Base-by-base conservation (phyloP, 1,140 invertebrate species). In the Amphibalanus amphitrite region DNA sequence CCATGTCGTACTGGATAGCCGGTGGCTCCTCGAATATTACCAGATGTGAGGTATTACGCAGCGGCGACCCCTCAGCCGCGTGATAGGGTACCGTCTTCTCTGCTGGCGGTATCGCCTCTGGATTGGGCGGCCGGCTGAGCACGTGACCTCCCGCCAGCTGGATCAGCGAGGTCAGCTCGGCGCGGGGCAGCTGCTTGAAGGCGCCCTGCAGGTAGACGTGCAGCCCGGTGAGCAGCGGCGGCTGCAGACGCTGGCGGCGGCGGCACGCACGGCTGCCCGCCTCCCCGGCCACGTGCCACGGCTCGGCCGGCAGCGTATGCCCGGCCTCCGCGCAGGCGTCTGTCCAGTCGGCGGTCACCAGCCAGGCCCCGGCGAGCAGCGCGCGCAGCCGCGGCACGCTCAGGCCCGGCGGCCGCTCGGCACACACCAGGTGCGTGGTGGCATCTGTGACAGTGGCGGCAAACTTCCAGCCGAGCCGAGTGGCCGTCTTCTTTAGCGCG, bases 151-250 rank as follows among this genome's bases (percentile, higher is more conserved):
- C 87, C 0, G 87, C 89, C 72, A 80, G 79, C 0, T 77, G 80
- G 15, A 90, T 83, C 28, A 91, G 80, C 28, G 81, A 82, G 0
- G 78, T 78, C 20, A 91, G 78, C 69, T 84, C 80, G 0, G 81
- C 83, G 13, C 88, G 78, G 15, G 82, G 77, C 15, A 87, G 81
- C 8, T 82, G 79, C 67, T 83, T 81, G 77, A 85, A 86, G 1
- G 75, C 79, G 17, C 82, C 84, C 70, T 85, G 83, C 70, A 91
- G 84, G 77, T 86, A 89, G 76, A 92, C 89, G 74, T 85, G 82
- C 69, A 88, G 88, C 0, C 88, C 87, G 76, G 88, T 83, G 77
- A 92, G 90, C 30, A 92, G 77, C 28, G 30, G 28, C 75, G 82
- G 75, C 75, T 80, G 82, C 79, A 81, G 76, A 38, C 85, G 85